Evolutionary conservation across 2,888 invertebrate genomes (phyloP), one percentile per base, ranked within the genome.

Genomic region (Escarpia spicata): DNA sequence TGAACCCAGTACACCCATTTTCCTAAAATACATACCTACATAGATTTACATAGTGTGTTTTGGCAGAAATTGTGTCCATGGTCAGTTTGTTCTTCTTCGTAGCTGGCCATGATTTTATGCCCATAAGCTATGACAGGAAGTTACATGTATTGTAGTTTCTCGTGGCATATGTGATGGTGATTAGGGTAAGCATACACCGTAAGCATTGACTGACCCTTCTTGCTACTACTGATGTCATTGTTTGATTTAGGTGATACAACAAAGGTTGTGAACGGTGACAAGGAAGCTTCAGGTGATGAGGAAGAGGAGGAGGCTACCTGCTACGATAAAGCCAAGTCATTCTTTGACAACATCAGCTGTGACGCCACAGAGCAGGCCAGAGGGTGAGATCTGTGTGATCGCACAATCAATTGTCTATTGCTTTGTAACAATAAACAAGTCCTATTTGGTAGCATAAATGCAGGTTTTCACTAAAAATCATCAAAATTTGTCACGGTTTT

Each of bases 271-370:
- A 96, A 96, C 94, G 96, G 96, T 89, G 95, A 95, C 58, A 94
- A 94, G 93, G 92, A 95, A 91, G 94, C 93, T 43, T 92, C 92
- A 19, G 93, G 60, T 44, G 93, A 94, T 43, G 93, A 93, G 43
- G 93, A 91, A 8, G 94, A 94, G 37, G 96, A 96, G 93, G 95
- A 95, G 6, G 93, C 93, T 94, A 97, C 97, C 93, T 98, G 97
- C 96, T 99, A 99, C 96, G 99, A 99, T 97, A 99, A 99, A 97
- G 97, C 98, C 95, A 99, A 99, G 97, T 99, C 99, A 94, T 99
- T 99, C 97, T 99, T 99, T 96, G 99, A 99, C 97, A 99, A 98
- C 96, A 99, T 99, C 92, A 99, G 99, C 95, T 99, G 99, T 96
- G 99, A 99, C 96, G 98, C 99, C 93, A 98, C 98, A 90, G 99